phyloP scores from a whole-genome alignment of 2,113 vertebrate species.

The Labeo catla region DNA sequence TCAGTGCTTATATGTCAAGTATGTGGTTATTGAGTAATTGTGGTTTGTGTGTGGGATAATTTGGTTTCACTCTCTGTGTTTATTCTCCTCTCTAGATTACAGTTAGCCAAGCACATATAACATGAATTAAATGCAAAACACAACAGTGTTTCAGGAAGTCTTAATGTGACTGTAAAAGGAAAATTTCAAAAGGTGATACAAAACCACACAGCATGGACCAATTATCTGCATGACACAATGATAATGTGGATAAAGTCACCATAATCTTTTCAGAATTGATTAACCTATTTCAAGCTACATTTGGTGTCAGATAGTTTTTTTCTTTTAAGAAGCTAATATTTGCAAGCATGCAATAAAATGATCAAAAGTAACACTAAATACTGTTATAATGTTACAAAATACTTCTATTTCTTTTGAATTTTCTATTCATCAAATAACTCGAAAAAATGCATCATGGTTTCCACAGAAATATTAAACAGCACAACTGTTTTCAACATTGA shows the following conservation, averaged over 20 bases:
- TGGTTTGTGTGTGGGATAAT: neutral
- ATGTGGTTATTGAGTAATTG: neutral
- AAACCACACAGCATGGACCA: neutral
- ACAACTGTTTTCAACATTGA: too few relatives aligned
- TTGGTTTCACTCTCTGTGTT: neutral
- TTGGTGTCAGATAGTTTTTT: too few relatives aligned
- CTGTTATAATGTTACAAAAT: too few relatives aligned
- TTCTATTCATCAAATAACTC: too few relatives aligned
- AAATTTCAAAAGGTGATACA: neutral
- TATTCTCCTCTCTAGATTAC: neutral
- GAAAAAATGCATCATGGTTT: too few relatives aligned
- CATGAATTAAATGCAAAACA: neutral
- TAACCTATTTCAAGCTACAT: neutral
- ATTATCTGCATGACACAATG: too few relatives aligned
- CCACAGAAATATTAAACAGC: too few relatives aligned
- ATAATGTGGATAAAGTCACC: too few relatives aligned
- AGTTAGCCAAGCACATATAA: neutral
- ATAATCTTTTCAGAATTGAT: neutral
- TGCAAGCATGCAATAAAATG: too few relatives aligned
- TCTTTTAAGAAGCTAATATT: too few relatives aligned
- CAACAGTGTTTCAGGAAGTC: neutral
- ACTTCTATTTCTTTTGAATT: too few relatives aligned
- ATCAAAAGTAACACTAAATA: too few relatives aligned
- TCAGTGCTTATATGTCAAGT: neutral
- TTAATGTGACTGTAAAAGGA: neutral